Evolutionary conservation across 2,888 invertebrate genomes (phyloP).

Genomic region (Ochropleura leucogaster): DNA sequence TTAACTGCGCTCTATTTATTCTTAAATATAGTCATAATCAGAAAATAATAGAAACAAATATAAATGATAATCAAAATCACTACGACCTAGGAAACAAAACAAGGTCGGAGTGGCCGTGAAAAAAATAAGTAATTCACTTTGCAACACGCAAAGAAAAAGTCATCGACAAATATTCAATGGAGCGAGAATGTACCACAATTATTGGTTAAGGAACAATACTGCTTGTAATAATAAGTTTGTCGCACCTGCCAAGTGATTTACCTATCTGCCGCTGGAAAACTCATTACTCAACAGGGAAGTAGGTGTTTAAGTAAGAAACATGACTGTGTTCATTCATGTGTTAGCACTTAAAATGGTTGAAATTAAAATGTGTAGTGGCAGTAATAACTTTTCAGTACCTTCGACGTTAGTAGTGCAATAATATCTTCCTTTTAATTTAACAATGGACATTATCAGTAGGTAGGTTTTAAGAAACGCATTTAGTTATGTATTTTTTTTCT

Average conservation of each 20-base stretch:
- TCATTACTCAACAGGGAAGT: conserved; percentile 45
- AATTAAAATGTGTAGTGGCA: conserved; percentile 14
- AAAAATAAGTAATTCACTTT: conserved; percentile 43
- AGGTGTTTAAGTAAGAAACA: conserved; percentile 39
- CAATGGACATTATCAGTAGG: neutral
- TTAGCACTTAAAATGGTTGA: conserved; percentile 7
- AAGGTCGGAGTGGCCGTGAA: conserved; percentile 52
- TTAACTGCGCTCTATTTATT: too few species aligned
- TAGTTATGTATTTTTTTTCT: neutral
- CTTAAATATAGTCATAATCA: too few species aligned
- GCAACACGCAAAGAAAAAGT: conserved; percentile 42
- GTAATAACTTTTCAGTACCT: neutral
- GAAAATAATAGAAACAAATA: conserved; percentile 4
- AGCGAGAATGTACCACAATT: conserved; percentile 52
- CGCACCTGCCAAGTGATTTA: conserved; percentile 33
- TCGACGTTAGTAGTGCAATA: neutral
- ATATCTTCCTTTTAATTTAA: neutral
- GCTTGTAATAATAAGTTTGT: conserved; percentile 8
- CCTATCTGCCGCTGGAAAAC: conserved; percentile 29
- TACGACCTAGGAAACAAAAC: conserved; percentile 43
- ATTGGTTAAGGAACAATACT: conserved; percentile 37
- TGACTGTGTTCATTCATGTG: conserved; percentile 13
- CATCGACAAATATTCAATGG: conserved; percentile 46
- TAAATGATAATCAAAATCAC: conserved; percentile 21
- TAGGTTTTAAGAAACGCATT: neutral